Base-by-base conservation (phyloP, 2,888 invertebrate species). In the Heteromyza rotundicornis region DNA sequence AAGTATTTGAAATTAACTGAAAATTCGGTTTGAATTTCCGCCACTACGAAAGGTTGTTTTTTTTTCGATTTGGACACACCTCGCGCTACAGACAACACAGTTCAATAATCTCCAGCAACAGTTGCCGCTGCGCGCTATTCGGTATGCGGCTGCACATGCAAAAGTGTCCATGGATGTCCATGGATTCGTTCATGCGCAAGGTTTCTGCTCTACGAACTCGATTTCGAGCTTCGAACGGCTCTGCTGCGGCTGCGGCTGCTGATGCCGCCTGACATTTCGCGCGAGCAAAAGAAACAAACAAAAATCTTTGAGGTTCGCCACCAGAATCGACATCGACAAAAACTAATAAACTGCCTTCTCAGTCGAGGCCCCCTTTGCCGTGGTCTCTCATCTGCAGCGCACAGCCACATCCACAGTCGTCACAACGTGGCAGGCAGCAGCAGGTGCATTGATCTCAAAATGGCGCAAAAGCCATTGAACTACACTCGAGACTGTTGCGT, bases 131-230 rank as follows among this genome's bases (percentile, higher is more conserved):
- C 27, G 51, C 22, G 24, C 24, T 27, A 14, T 47, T 19, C 20
- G 20, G 19, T n/a, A n/a, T n/a, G n/a, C 47, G 47, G 3, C 2
- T 40, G 5, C 7, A 5, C 12, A 12, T 32, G 5, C 7, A 32
- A 32, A 5, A 7, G 47, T 17, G 47, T n/a, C 47, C n/a, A n/a
- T n/a, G n/a, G 47, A 16, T 78, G 79, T 80, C 79, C 79, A 80
- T 79, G 79, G 79, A 79, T 76, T 74, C 76, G 79, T 80, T 79
- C 79, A 79, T 79, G 79, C 79, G 78, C 79, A 79, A 79, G 79
- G 79, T 79, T 79, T 79, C 75, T 70, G 47, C 47, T 17, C 19
- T 7, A 14, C 47, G 40, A 40, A 14, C 40, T 14, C 40, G n/a
- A n/a, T n/a, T n/a, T 40, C 40, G 12, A 40, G 40, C 40, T n/a